phyloP scores from a whole-genome alignment of 2,113 vertebrate genomes.

The Hirundichthys speculiger region DNA sequence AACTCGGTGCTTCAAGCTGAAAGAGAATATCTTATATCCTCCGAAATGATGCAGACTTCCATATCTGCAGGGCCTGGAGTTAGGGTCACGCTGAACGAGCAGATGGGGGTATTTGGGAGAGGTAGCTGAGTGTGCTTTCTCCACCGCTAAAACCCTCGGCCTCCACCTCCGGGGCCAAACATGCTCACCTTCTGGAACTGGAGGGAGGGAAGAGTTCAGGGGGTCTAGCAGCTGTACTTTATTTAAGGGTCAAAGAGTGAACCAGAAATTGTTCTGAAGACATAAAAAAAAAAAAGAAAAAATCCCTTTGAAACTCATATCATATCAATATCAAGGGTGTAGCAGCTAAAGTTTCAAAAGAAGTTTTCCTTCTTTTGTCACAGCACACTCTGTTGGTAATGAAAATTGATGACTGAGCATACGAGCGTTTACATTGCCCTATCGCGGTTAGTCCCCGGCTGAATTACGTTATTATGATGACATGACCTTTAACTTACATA shows the following conservation, averaged over 20 bases:
- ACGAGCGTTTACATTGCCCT: constrained; percentile 31
- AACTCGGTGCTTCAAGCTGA: constrained; percentile 41
- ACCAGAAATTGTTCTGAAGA: constrained; percentile 68
- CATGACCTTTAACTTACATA: too few species aligned
- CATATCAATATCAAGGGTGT: constrained; percentile 64
- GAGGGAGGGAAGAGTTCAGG: constrained; percentile 62
- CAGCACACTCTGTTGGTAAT: constrained; percentile 19
- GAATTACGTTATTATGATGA: constrained; percentile 6
- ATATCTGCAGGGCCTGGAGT: constrained; percentile 56
- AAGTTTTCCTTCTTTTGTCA: constrained; percentile 14
- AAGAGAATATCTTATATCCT: constrained; percentile 56
- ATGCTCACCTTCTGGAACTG: constrained; percentile 61
- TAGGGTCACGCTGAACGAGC: constrained; percentile 41
- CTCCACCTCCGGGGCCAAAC: constrained; percentile 53
- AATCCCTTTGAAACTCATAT: constrained; percentile 75
- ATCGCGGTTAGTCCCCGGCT: constrained; percentile 26
- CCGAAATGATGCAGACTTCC: constrained; percentile 58
- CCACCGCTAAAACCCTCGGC: constrained; percentile 38
- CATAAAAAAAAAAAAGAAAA: constrained; percentile 40
- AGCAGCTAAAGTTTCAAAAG: constrained; percentile 40
- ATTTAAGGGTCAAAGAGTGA: constrained; percentile 77
- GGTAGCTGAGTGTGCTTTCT: constrained; percentile 22
- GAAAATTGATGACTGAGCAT: constrained; percentile 28
- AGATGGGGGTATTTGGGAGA: constrained; percentile 38
- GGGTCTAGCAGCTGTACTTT: constrained; percentile 75